Evolutionary conservation across 1,140 invertebrate species (phyloP).

Genomic region (Metopolophium dirhodum): DNA sequence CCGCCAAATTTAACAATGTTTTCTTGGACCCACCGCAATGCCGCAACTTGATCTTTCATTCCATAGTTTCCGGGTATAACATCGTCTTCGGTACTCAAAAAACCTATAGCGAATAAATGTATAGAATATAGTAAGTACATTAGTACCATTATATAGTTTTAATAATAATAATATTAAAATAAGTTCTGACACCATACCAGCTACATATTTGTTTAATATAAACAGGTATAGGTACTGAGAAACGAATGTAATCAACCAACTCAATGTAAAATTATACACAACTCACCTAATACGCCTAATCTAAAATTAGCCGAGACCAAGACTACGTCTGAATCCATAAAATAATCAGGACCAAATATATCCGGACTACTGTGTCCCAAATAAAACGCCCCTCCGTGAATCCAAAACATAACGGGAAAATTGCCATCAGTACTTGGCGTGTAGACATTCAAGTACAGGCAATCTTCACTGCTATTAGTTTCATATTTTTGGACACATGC

Average conservation of each 20-base stretch:
- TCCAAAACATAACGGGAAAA: constrained; percentile 65
- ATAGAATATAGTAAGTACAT: background rate
- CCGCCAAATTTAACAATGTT: constrained; percentile 79
- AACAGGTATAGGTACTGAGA: too few species aligned
- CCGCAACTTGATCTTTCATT: constrained; percentile 77
- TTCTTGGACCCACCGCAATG: constrained; percentile 75
- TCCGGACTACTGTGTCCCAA: constrained; percentile 58
- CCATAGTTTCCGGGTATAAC: constrained; percentile 77
- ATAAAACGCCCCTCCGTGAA: constrained; percentile 66
- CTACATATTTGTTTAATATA: too few species aligned
- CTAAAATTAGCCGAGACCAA: constrained; percentile 76
- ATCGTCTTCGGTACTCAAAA: constrained; percentile 70
- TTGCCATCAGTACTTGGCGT: constrained; percentile 39
- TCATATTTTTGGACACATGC: constrained; percentile 43
- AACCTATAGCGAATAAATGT: constrained; percentile 13
- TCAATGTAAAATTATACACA: background rate
- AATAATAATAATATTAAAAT: background rate
- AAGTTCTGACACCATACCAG: background rate
- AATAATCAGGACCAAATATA: constrained; percentile 58
- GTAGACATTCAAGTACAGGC: constrained; percentile 58
- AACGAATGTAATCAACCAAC: too few species aligned
- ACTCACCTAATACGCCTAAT: constrained; percentile 63
- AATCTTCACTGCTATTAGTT: constrained; percentile 55
- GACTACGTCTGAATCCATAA: constrained; percentile 68
- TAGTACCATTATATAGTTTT: background rate